phyloP scores from a whole-genome alignment of 1,140 invertebrate genomes.

The Pseudachorutes palmiensis region DNA sequence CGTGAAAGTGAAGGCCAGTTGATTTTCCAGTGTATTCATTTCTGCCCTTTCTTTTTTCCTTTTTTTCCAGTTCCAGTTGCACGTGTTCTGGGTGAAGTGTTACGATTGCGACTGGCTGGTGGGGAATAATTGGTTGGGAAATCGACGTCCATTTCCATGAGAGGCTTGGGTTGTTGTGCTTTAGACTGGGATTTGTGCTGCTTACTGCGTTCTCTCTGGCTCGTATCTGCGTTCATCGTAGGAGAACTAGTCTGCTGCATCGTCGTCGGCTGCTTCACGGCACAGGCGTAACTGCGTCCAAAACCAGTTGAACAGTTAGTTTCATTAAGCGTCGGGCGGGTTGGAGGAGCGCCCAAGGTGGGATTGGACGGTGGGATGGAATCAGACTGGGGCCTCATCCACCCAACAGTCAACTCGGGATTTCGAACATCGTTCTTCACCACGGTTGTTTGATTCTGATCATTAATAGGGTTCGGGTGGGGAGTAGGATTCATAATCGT shows the following conservation, averaged over 20 bases:
- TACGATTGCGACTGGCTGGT: not conserved
- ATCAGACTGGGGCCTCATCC: not conserved
- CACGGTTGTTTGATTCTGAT: not conserved
- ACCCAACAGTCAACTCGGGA: not conserved
- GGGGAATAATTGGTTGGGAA: not conserved
- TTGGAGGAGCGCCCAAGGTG: not conserved
- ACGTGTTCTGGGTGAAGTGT: not conserved
- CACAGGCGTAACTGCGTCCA: slow-evolving; percentile 34
- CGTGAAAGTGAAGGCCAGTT: no score
- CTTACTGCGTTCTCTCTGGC: not conserved
- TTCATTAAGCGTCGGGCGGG: not conserved
- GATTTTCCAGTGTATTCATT: not conserved
- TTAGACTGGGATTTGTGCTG: not conserved
- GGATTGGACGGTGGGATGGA: not conserved
- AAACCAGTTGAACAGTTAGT: slow-evolving; percentile 15
- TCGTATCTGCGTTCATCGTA: not conserved
- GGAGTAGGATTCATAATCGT: no score
- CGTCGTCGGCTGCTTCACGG: slow-evolving; percentile 22
- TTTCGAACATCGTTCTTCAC: not conserved
- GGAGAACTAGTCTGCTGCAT: slow-evolving; percentile 1
- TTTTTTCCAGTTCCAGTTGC: not conserved
- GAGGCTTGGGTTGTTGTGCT: not conserved
- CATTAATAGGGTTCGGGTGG: not conserved
- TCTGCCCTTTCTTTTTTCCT: not conserved
- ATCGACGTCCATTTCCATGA: slow-evolving; percentile 9